Conservation (phyloP, 2,113 vertebrate genomes). For the Chunga burmeisteri region DNA sequence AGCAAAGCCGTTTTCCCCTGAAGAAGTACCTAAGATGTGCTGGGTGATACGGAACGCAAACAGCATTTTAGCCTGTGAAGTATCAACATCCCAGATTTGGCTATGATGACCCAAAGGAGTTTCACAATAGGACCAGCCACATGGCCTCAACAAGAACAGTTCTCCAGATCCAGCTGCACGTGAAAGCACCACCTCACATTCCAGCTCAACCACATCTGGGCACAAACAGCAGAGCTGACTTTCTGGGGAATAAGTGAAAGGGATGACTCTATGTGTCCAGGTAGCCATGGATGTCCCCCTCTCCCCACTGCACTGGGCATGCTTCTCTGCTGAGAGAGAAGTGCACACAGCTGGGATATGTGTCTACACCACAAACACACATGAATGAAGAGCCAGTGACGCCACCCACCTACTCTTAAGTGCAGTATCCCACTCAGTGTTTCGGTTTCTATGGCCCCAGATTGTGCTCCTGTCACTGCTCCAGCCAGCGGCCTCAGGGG, state of each 20-base stretch:
- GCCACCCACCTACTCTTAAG: neutral
- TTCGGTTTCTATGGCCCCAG: fast-evolving
- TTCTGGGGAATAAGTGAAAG: neutral
- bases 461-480: neutral
- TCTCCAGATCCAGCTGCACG: neutral
- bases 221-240: neutral
- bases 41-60: neutral
- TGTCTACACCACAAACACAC: neutral
- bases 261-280: neutral
- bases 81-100: neutral
- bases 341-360: neutral
- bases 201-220: constrained; percentile 6
- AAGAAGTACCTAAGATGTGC: neutral
- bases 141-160: neutral
- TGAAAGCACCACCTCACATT: neutral
- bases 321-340: neutral
- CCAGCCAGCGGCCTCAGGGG: neutral
- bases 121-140: constrained; percentile 1
- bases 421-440: neutral
- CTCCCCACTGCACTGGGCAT: neutral
- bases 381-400: neutral
- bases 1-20: neutral
- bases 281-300: neutral
- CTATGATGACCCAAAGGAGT: neutral
- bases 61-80: neutral